Evolutionary conservation across 2,888 invertebrate species (phyloP).

Genomic region (Drepanosiphum platanoidis): DNA sequence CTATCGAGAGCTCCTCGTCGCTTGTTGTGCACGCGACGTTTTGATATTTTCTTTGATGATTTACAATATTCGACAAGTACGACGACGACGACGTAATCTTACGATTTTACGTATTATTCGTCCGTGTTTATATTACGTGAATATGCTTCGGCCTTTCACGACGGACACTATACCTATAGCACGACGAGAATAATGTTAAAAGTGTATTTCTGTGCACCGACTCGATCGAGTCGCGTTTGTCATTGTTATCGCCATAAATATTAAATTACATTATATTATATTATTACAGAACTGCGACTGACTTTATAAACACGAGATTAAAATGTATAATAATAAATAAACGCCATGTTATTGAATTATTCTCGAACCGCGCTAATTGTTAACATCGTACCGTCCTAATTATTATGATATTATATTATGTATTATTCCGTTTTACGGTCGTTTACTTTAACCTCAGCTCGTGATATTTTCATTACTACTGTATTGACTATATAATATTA

Average conservation of each 20-base stretch:
- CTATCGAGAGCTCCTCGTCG: no score
- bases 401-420: background rate
- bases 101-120: no score
- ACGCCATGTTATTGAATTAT: background rate
- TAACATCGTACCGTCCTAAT: background rate
- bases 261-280: no score
- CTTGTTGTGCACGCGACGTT: no score
- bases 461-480: background rate
- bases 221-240: no score
- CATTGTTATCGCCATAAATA: no score
- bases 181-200: background rate
- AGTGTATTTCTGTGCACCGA: background rate
- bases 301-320: constrained; percentile 1
- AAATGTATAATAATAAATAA: constrained; percentile 12
- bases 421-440: background rate
- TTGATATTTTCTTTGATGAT: no score
- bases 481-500: no score
- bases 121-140: no score
- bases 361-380: background rate
- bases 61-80: no score
- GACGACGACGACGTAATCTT: no score
- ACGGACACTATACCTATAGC: background rate
- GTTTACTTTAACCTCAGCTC: background rate
- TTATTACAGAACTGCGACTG: background rate
- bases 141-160: background rate